Percentiles rank a stretch among this genome's conserved stretches.
Evolutionary conservation across 2,113 vertebrate genomes (phyloP).

Genomic region (Bos indicus): DNA sequence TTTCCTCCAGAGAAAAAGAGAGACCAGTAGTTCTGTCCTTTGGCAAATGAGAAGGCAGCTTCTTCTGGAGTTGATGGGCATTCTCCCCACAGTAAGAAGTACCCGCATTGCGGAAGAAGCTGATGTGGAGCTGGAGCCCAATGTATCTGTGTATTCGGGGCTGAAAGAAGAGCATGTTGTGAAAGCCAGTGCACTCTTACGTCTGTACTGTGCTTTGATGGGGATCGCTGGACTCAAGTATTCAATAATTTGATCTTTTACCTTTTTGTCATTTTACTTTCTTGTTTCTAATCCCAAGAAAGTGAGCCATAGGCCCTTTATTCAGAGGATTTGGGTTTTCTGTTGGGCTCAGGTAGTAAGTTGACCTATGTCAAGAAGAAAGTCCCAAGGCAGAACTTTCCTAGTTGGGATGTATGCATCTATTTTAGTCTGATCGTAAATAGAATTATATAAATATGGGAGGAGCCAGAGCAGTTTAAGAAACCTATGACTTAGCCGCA

Average conservation of each 20-base stretch:
- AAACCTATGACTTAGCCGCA: background rate
- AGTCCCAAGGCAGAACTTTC: background rate
- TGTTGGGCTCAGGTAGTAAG: background rate
- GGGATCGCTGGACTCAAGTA: constrained; percentile 98
- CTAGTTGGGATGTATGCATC: background rate
- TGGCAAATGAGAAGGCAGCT: constrained; percentile 99
- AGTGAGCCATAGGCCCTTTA: constrained; percentile 16
- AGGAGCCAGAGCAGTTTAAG: background rate
- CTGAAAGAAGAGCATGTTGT: constrained; percentile 97
- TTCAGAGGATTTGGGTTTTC: constrained; percentile 4
- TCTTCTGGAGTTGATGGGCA: constrained; percentile 94
- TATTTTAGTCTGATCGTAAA: constrained; percentile 18
- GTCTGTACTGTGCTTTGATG: constrained; percentile 98
- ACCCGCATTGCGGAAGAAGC: constrained; percentile 87
- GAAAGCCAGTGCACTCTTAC: constrained; percentile 94
- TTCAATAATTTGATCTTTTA: constrained; percentile 30
- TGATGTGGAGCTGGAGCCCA: constrained; percentile 80
- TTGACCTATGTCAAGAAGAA: background rate
- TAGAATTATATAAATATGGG: background rate
- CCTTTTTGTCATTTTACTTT: constrained; percentile 38
- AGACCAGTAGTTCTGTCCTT: constrained; percentile 93
- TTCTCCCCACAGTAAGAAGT: constrained; percentile 93
- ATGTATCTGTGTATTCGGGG: constrained; percentile 88
- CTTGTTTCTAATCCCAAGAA: constrained; percentile 38
- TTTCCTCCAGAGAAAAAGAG: constrained; percentile 88